Conservation (phyloP, 2,797 vertebrate genomes). For the Melanotaenia pygmaea region DNA sequence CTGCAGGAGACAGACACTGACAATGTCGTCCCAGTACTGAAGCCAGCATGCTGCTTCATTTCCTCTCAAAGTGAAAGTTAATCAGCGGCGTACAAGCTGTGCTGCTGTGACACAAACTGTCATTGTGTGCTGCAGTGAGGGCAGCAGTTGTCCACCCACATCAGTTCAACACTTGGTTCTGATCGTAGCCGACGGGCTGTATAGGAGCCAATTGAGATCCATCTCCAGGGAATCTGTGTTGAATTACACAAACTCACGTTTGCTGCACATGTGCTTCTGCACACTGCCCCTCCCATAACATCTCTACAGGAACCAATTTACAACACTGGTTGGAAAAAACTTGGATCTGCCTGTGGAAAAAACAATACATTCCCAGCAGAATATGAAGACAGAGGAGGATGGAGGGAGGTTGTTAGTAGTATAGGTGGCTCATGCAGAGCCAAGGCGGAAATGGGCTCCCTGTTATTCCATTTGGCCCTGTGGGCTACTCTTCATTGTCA, state of each 20-base stretch:
- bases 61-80: constrained; percentile 11
- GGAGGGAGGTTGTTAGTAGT: constrained; percentile 18
- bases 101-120: constrained; percentile 19
- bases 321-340: constrained; percentile 18
- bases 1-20: too few relatives aligned
- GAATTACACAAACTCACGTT: constrained; percentile 58
- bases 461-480: constrained; percentile 61
- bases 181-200: constrained; percentile 22
- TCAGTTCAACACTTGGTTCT: constrained; percentile 30
- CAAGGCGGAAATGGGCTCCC: constrained; percentile 58
- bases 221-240: constrained; percentile 44
- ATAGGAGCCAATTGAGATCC: constrained; percentile 29
- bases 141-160: constrained; percentile 38
- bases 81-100: neutral
- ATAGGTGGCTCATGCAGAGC: constrained; percentile 32
- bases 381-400: constrained; percentile 14
- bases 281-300: constrained; percentile 14
- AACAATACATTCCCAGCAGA: constrained; percentile 45
- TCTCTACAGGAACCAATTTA: constrained; percentile 50
- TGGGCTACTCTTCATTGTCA: constrained; percentile 59
- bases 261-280: constrained; percentile 34
- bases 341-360: constrained; percentile 51
- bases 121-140: constrained; percentile 1
- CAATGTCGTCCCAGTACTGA: neutral
- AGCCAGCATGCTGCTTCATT: neutral